Evolutionary conservation across 2,888 invertebrate genomes (phyloP), one percentile per base, ranked within the genome.

Genomic region (Sesia bembeciformis): DNA sequence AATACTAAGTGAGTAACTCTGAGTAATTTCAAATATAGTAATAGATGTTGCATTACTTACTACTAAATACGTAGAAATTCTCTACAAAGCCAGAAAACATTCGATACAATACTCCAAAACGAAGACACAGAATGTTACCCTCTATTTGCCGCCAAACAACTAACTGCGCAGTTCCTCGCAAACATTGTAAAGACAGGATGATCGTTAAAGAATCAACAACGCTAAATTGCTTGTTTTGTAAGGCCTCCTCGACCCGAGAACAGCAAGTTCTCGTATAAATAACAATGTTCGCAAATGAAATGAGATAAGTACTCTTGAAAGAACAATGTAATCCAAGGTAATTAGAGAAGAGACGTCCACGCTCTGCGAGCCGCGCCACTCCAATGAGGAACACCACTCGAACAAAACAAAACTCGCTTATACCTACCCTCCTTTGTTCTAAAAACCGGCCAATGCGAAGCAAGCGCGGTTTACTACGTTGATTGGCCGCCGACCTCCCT

Each of bases 401-500:
- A 85, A 78, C 72, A 78, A 83, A 86, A 88, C 86, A 87, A 87
- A 88, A 87, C 85, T 81, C 80, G 81, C 81, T 81, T 85, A 85
- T 87, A 86, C 82, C 87, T 85, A 86, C 88, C 88, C 87, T 82
- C 79, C 81, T 84, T 87, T 86, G 83, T 84, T 83, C 81, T 78
- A 66, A 84, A 84, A 85, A 84, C 75, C 77, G 84, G 84, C 88
- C 88, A 87, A 88, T 89, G 87, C 76, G 80, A 76, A 78, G 80
- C 84, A 76, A 76, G 81, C 72, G 76, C 76, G 74, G 77, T 70
- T 76, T 78, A 75, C 81, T 79, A 78, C 85, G 87, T 86, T 88
- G 88, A 89, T 89, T 89, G 89, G 89, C 88, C 85, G 85, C 83
- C 85, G 80, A 85, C 86, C 85, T 86, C 78, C 75, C 76, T 74